Percentiles rank a stretch among this genome's conserved stretches.
phyloP scores from a whole-genome alignment of 2,888 invertebrate genomes.

The Hirtodrosophila duncani region DNA sequence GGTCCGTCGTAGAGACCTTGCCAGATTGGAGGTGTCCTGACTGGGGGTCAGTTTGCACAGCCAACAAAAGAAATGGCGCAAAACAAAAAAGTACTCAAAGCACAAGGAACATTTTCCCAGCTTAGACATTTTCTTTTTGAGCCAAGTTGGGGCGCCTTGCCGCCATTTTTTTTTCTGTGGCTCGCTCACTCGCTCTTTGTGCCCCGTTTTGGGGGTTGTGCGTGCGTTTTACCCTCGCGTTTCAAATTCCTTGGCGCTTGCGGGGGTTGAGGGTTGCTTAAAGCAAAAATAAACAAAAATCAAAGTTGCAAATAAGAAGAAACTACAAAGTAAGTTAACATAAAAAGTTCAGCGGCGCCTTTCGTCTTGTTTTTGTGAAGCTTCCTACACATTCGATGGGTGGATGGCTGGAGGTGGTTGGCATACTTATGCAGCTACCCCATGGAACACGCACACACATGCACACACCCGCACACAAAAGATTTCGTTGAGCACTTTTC shows the following conservation, averaged over 20 bases:
- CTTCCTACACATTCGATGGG: slow-evolving; percentile 35
- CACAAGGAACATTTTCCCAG: slow-evolving; percentile 40
- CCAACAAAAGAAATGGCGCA: slow-evolving; percentile 72
- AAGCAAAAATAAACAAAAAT: slow-evolving; percentile 77
- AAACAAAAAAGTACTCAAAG: slow-evolving; percentile 32
- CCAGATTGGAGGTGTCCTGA: background rate
- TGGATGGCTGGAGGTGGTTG: slow-evolving; percentile 1
- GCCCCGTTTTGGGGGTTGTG: slow-evolving; percentile 26
- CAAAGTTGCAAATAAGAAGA: slow-evolving; percentile 76
- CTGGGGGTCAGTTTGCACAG: slow-evolving; percentile 6
- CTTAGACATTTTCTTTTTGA: slow-evolving; percentile 48
- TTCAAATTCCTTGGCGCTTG: slow-evolving; percentile 10
- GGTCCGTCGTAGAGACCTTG: background rate
- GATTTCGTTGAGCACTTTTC: slow-evolving; percentile 70
- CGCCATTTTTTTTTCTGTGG: slow-evolving; percentile 54
- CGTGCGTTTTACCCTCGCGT: slow-evolving; percentile 17
- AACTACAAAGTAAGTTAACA: slow-evolving; percentile 73
- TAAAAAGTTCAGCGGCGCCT: slow-evolving; percentile 68
- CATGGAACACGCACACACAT: slow-evolving; percentile 11
- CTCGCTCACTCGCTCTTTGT: slow-evolving; percentile 2
- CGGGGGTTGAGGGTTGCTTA: slow-evolving; percentile 41
- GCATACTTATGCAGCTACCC: slow-evolving; percentile 47
- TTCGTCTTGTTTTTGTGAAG: slow-evolving; percentile 64
- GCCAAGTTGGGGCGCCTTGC: slow-evolving; percentile 41
- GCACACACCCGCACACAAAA: slow-evolving; percentile 36